A percentile compares a stretch with the other conserved stretches of the same genome.
Evolutionary conservation across 2,888 invertebrate genomes (phyloP).

Genomic region (Drosophila colorata): DNA sequence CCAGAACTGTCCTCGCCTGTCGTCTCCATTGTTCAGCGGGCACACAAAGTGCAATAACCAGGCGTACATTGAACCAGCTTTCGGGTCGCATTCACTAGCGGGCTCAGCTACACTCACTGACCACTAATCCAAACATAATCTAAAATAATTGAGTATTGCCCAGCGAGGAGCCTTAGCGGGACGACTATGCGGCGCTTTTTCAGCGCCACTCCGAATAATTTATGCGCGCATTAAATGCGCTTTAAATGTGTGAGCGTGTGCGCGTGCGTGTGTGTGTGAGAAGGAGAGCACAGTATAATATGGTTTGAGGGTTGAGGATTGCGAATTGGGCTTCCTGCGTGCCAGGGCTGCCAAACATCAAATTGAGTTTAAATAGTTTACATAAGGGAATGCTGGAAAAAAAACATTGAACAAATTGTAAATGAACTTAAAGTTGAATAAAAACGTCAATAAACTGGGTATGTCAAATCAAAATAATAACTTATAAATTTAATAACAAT

Average conservation of each 20-base stretch:
- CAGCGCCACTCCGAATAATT: conserved; percentile 63
- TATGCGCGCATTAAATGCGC: conserved; percentile 77
- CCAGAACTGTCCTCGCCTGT: conserved; percentile 29
- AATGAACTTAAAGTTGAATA: too few species aligned
- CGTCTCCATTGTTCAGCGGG: conserved; percentile 21
- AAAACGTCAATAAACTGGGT: too few species aligned
- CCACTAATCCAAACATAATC: conserved; percentile 80
- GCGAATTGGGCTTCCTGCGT: neutral
- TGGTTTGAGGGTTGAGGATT: conserved; percentile 10
- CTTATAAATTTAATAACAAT: too few species aligned
- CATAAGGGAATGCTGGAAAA: too few species aligned
- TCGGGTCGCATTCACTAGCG: conserved; percentile 2
- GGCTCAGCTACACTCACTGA: conserved; percentile 28
- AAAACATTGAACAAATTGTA: too few species aligned
- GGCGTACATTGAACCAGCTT: conserved; percentile 60
- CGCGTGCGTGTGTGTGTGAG: conserved; percentile 3
- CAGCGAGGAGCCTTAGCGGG: conserved; percentile 30
- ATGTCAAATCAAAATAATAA: too few species aligned
- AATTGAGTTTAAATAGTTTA: conserved; percentile 1
- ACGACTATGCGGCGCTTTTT: conserved; percentile 35
- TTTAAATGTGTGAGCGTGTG: conserved; percentile 52
- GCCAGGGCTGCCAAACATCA: conserved; percentile 2
- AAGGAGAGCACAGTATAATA: conserved; percentile 6
- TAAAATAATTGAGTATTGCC: conserved; percentile 78
- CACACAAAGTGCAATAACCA: conserved; percentile 74